phyloP scores from a whole-genome alignment of 2,888 invertebrate species.

The Tipula vernalis region DNA sequence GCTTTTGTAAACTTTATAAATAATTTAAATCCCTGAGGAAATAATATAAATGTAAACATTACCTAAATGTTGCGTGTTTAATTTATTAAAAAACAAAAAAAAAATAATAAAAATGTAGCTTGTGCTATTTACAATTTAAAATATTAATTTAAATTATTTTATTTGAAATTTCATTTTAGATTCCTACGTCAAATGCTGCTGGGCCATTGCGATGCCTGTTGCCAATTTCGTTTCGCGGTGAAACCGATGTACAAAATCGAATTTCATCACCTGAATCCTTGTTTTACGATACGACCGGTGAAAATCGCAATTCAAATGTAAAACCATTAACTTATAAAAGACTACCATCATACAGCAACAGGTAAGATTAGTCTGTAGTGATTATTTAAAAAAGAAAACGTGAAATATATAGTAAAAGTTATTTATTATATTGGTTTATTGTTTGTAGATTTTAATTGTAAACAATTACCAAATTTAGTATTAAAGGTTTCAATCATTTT shows the following conservation, averaged over 20 bases:
- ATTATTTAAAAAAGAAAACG: not conserved
- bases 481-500: too few species aligned
- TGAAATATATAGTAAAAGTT: too few species aligned
- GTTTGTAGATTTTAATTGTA: too few species aligned
- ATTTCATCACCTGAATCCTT: not conserved
- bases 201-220: not conserved
- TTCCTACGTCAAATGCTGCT: not conserved
- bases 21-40: not conserved
- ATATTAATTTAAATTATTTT: not conserved
- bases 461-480: too few species aligned
- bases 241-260: not conserved
- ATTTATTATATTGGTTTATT: too few species aligned
- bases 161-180: not conserved
- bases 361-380: not conserved
- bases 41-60: not conserved
- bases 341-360: not conserved
- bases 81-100: not conserved
- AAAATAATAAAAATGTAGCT: not conserved
- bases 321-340: not conserved
- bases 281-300: not conserved
- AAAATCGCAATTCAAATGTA: not conserved
- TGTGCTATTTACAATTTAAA: not conserved
- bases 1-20: not conserved
- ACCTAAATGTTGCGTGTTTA: not conserved
- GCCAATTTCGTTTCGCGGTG: not conserved